phyloP scores from a whole-genome alignment of 2,888 invertebrate species.

The Apamea sordens region DNA sequence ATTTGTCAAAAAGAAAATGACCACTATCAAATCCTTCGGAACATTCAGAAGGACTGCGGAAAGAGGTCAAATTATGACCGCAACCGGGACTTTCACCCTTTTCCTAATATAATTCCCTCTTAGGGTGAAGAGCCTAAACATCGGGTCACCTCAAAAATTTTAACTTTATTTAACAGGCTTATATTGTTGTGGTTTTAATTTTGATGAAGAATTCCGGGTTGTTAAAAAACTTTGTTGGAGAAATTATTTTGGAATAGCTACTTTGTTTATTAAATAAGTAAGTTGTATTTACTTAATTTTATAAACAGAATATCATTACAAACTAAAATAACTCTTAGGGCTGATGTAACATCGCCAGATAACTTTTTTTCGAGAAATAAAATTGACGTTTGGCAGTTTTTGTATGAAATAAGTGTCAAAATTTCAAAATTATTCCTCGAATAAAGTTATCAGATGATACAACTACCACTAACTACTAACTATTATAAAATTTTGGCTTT shows the following conservation, averaged over 20 bases:
- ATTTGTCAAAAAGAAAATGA: slow-evolving; percentile 34
- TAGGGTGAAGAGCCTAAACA: slow-evolving; percentile 20
- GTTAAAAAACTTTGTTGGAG: not conserved
- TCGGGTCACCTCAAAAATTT: slow-evolving; percentile 18
- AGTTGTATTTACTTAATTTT: not conserved
- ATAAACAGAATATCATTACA: not conserved
- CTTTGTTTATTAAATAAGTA: not conserved
- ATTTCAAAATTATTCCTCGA: no score
- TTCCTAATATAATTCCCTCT: slow-evolving; percentile 36
- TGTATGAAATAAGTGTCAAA: no score
- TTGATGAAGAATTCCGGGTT: slow-evolving; percentile 24
- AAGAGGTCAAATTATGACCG: slow-evolving; percentile 49
- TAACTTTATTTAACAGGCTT: slow-evolving; percentile 26
- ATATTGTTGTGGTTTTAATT: slow-evolving; percentile 43
- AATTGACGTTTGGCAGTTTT: no score
- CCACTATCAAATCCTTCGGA: slow-evolving; percentile 38
- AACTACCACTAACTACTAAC: no score
- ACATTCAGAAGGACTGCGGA: slow-evolving; percentile 24
- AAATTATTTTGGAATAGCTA: not conserved
- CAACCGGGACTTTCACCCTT: slow-evolving; percentile 46
- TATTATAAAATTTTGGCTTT: no score
- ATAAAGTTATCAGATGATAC: no score
- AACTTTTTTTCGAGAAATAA: no score
- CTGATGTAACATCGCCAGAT: no score
- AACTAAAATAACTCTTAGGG: not conserved